A percentile compares a stretch with the other conserved stretches of the same genome.
These are phyloP conservation scores for Stenodema calcarata DNA, from an alignment of 2,888 invertebrate genomes.

Conservation along the genomic window DNA sequence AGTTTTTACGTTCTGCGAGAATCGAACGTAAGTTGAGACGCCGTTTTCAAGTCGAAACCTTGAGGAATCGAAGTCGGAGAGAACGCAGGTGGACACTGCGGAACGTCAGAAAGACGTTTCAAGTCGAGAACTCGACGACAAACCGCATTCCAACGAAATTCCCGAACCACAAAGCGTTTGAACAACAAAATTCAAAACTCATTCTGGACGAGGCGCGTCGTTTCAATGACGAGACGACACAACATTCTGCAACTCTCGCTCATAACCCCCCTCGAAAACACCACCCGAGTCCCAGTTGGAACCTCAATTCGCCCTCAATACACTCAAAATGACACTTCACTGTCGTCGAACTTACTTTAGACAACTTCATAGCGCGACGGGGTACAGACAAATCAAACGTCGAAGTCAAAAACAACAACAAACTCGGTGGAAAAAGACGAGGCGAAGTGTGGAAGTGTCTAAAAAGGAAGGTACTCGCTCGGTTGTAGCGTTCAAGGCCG, in stretches of 20 bases:
- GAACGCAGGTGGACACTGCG: no score
- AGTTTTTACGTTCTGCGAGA: no score
- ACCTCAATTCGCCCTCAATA: neutral
- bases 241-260: neutral
- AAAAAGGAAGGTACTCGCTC: constrained; percentile 33
- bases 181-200: no score
- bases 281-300: neutral
- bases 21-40: no score
- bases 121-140: no score
- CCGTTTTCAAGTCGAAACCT: no score
- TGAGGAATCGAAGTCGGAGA: no score
- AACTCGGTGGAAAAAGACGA: neutral
- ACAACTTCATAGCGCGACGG: neutral
- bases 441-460: neutral
- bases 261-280: neutral
- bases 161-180: no score
- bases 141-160: no score
- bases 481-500: constrained; percentile 37
- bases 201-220: neutral
- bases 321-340: neutral
- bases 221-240: no score
- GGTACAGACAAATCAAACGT: neutral
- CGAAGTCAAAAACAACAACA: neutral
- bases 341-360: neutral
- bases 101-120: no score